Percentiles rank a stretch among this genome's conserved stretches.
phyloP scores from a whole-genome alignment of 1,140 invertebrate species.

The Penaeus vannamei region DNA sequence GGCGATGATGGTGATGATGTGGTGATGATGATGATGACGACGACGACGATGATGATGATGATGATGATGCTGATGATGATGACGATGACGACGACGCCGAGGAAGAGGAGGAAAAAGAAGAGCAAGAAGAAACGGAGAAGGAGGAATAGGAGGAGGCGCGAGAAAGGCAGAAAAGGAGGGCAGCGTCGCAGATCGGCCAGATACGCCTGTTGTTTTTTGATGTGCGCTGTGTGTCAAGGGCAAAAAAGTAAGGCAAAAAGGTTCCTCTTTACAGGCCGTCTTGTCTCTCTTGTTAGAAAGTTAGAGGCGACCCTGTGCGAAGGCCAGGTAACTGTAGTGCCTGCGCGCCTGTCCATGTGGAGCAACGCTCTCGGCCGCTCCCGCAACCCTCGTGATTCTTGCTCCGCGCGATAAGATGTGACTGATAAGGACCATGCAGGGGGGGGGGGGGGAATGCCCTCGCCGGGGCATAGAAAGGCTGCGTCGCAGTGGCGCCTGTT shows the following conservation, averaged over 20 bases:
- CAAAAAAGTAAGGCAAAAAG: slow-evolving; percentile 56
- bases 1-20: no score
- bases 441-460: no score
- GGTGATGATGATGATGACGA: no score
- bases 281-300: slow-evolving; percentile 41
- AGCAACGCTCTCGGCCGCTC: not conserved
- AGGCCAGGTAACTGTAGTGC: slow-evolving; percentile 54
- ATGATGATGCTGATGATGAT: no score
- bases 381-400: no score
- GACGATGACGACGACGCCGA: no score
- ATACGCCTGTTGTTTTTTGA: slow-evolving; percentile 22
- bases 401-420: no score
- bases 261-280: not conserved
- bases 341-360: slow-evolving; percentile 8
- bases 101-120: no score
- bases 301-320: slow-evolving; percentile 56
- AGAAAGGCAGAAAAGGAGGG: not conserved
- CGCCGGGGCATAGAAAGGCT: no score
- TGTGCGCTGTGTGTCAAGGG: slow-evolving; percentile 53
- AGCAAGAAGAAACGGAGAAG: not conserved
- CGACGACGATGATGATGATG: no score
- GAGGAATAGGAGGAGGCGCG: not conserved
- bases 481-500: no score
- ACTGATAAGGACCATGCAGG: no score
- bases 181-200: not conserved